These are phyloP conservation scores for Morpho deidamia DNA, from an alignment of 2,888 invertebrate species.

Conservation along the genomic window DNA sequence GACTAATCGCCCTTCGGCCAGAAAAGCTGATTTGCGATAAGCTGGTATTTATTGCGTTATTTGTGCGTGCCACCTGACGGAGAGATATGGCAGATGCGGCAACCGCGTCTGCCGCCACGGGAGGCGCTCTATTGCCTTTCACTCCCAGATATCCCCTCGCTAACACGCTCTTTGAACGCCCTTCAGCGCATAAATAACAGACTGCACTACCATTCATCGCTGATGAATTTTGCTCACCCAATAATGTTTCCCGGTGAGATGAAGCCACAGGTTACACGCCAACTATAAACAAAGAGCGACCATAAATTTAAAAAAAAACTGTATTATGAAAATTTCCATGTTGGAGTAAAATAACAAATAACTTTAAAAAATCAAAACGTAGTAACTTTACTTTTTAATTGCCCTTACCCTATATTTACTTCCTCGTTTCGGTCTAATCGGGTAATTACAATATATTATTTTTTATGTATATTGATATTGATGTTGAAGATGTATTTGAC, in stretches of 20 bases:
- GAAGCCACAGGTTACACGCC: slow-evolving; percentile 22
- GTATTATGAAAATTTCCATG: background rate
- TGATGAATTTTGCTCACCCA: slow-evolving; percentile 49
- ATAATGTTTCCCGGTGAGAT: slow-evolving; percentile 34
- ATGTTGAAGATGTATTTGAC: no score
- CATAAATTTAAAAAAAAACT: background rate
- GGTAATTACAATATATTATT: no score
- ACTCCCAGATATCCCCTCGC: slow-evolving; percentile 43
- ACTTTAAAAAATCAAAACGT: no score
- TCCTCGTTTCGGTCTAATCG: no score
- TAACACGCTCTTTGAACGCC: slow-evolving; percentile 35
- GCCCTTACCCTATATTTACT: no score
- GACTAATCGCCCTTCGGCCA: slow-evolving; percentile 58
- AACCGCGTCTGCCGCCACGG: slow-evolving; percentile 48
- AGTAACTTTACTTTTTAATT: no score
- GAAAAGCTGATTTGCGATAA: slow-evolving; percentile 76
- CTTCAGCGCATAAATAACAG: slow-evolving; percentile 56
- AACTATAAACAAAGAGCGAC: background rate
- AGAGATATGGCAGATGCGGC: slow-evolving; percentile 26
- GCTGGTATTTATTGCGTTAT: slow-evolving; percentile 73
- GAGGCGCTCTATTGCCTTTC: slow-evolving; percentile 58
- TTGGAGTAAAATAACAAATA: no score
- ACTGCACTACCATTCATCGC: slow-evolving; percentile 44
- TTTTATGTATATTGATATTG: no score
- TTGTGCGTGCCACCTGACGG: slow-evolving; percentile 60